These are phyloP conservation scores for Zygothrica quintamaculata DNA, from an alignment of 2,888 invertebrate genomes.

Conservation along the genomic window DNA sequence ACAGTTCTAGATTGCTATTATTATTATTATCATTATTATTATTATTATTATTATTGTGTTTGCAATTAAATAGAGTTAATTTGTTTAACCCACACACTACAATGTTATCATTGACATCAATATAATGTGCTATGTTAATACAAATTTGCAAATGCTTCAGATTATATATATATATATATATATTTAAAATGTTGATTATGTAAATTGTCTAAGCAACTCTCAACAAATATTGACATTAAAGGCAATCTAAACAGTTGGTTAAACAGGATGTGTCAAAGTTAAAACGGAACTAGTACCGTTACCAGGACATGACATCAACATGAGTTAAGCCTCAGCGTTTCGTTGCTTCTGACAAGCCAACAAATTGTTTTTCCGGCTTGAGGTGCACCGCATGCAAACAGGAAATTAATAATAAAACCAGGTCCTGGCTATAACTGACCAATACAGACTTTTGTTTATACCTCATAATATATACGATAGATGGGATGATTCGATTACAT, in stretches of 20 bases:
- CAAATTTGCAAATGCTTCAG: constrained; percentile 35
- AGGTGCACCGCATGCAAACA: constrained; percentile 79
- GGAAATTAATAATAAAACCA: constrained; percentile 78
- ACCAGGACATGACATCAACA: constrained; percentile 42
- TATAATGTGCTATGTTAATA: constrained; percentile 71
- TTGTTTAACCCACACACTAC: constrained; percentile 4
- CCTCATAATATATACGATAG: neutral
- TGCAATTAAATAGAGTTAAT: constrained; percentile 70
- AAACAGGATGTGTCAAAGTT: constrained; percentile 34
- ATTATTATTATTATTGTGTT: constrained; percentile 73
- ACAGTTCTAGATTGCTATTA: constrained; percentile 54
- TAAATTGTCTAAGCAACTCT: constrained; percentile 43
- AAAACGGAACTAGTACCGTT: constrained; percentile 51
- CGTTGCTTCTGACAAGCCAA: constrained; percentile 76
- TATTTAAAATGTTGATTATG: constrained; percentile 73
- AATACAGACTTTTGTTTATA: constrained; percentile 24
- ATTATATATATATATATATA: too few relatives aligned
- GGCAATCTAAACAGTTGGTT: constrained; percentile 64
- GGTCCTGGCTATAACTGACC: constrained; percentile 38
- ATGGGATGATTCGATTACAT: constrained; percentile 19
- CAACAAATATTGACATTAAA: constrained; percentile 62
- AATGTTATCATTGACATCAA: constrained; percentile 54
- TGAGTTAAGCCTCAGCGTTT: constrained; percentile 34
- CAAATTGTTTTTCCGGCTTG: constrained; percentile 79
- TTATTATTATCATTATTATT: too few relatives aligned